Evolutionary conservation across 2,888 invertebrate genomes (phyloP).

Genomic region (Drosophila borealis): DNA sequence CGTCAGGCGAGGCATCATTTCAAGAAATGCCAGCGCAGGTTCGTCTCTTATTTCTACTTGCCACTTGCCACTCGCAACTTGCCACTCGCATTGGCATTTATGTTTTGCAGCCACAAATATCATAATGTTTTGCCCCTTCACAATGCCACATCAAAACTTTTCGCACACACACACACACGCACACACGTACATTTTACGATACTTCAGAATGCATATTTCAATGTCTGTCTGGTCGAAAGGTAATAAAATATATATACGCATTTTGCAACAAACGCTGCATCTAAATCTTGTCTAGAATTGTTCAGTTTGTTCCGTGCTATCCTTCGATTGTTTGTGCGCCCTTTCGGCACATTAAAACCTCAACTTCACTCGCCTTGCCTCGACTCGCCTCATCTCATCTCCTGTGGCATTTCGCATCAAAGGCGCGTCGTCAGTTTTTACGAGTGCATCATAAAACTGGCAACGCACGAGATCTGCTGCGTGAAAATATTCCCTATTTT

Average conservation of each 20-base stretch:
- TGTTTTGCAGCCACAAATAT: slow-evolving; percentile 48
- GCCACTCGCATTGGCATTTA: slow-evolving; percentile 39
- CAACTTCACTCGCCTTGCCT: slow-evolving; percentile 37
- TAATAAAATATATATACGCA: slow-evolving; percentile 70
- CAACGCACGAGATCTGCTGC: slow-evolving; percentile 60
- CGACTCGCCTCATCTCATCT: slow-evolving; percentile 39
- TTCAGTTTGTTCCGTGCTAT: slow-evolving; percentile 46
- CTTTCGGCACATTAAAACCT: slow-evolving; percentile 70
- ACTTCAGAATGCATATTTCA: slow-evolving; percentile 73
- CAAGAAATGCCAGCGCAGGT: slow-evolving; percentile 3
- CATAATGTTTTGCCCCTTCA: slow-evolving; percentile 35
- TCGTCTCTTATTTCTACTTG: slow-evolving; percentile 17
- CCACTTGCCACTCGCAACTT: not conserved
- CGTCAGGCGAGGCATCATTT: slow-evolving; percentile 19
- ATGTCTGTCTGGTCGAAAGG: slow-evolving; percentile 65
- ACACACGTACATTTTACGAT: slow-evolving; percentile 54
- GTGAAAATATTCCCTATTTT: slow-evolving; percentile 49
- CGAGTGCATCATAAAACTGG: slow-evolving; percentile 73
- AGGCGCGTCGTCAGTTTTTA: slow-evolving; percentile 69
- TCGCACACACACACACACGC: slow-evolving; percentile 35
- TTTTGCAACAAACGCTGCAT: slow-evolving; percentile 64
- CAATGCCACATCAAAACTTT: slow-evolving; percentile 58
- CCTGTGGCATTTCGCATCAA: slow-evolving; percentile 68
- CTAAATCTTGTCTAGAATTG: slow-evolving; percentile 74
- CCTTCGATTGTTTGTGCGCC: slow-evolving; percentile 72